Base-by-base conservation (phyloP, 1,140 invertebrate species). In the Grapholita molesta region DNA sequence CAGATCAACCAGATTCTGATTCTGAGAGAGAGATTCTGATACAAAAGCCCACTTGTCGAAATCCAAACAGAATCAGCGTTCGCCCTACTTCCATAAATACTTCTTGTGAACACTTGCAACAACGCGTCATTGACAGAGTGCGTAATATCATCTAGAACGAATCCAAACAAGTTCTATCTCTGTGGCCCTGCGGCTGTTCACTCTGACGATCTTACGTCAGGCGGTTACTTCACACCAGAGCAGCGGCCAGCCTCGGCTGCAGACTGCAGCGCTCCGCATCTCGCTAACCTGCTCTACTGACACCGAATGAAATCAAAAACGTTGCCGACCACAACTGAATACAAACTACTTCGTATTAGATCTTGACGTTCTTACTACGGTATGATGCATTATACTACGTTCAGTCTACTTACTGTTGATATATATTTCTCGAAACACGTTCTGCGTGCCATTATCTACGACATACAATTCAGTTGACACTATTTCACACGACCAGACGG, bases 291-390 rank as follows among this genome's bases (percentile, higher is more conserved):
- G 84, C 73, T 83, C 85, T 81, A 87, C 81, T 88, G 78, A 87
- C 86, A 86, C 83, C 78, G 75, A 85, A 86, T 71, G 74, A 82
- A 84, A 82, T 81, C 76, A 86, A 84, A 83, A 85, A 77, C 78
- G 74, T 70, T 64, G 76, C 38, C 70, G 72, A 64, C 61, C 65
- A 69, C 68, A 38, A 70, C 68, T 70, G 80, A 79, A 84, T 80
- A 85, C 78, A 72, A 81, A 80, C 6, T 12, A 24, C 25, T 75
- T 72, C 65, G 73, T 68, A 73, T 73, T 25, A 72, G 69, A 35
- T 69, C 77, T 73, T 73, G 70, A 73, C 64, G 70, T 57, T 72
- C 48, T 71, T 48, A 70, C 68, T 71, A 15, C 2, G 6, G 6
- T 48, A 18, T 21, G 42, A 48, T 48, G 18, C 42, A 48, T 42